These are phyloP conservation scores for Isotomurus palustris DNA, from an alignment of 2,888 invertebrate species.

Conservation along the genomic window DNA sequence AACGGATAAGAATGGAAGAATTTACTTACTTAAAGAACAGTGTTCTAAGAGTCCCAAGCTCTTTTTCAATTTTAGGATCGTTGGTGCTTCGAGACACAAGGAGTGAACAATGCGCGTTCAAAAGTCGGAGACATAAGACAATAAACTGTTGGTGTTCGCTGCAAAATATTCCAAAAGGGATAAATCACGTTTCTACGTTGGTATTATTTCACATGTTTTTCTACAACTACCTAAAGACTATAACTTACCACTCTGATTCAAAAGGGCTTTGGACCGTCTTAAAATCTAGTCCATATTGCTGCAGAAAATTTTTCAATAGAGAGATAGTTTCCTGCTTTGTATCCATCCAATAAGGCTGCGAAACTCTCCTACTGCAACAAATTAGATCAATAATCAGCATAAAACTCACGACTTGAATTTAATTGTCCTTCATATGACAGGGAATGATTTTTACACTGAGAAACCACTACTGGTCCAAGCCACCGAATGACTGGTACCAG, in stretches of 20 bases:
- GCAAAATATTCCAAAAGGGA: no score
- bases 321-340: conserved; percentile 59
- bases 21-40: conserved; percentile 55
- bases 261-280: conserved; percentile 53
- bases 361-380: neutral
- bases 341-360: conserved; percentile 58
- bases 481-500: conserved; percentile 61
- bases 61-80: conserved; percentile 54
- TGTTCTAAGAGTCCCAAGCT: conserved; percentile 56
- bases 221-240: no score
- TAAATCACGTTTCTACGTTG: neutral
- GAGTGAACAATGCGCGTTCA: conserved; percentile 59
- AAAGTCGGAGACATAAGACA: conserved; percentile 56
- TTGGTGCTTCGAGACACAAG: no score
- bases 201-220: no score
- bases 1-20: neutral
- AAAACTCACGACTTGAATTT: no score
- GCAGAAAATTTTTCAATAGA: conserved; percentile 56
- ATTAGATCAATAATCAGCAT: neutral
- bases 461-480: conserved; percentile 56
- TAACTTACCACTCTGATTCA: conserved; percentile 49
- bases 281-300: conserved; percentile 57
- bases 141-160: conserved; percentile 59
- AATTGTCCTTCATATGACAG: no score
- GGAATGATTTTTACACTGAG: neutral